These are phyloP conservation scores for Hydrocynus forskahlii DNA, from an alignment of 2,797 vertebrate species.

Conservation along the genomic window DNA sequence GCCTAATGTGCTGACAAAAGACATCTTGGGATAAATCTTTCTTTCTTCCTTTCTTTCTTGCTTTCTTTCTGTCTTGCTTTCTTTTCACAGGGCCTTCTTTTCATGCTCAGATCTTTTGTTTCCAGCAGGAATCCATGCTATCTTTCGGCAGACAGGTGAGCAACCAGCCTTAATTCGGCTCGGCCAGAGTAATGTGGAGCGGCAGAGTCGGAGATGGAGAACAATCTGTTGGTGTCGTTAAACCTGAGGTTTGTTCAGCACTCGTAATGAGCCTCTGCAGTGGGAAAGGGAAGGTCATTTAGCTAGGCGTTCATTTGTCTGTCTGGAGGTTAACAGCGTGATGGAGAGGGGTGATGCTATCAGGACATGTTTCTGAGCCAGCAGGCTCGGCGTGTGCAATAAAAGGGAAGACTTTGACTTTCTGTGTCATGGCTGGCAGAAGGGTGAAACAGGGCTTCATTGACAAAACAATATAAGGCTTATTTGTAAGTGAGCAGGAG, in stretches of 20 bases:
- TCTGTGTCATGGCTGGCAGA: neutral
- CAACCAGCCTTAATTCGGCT: neutral
- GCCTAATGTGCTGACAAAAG: slow-evolving; percentile 60
- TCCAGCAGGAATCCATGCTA: neutral
- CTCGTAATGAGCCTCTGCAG: slow-evolving; percentile 50
- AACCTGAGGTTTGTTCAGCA: slow-evolving; percentile 49
- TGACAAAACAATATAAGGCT: slow-evolving; percentile 7
- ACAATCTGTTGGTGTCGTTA: slow-evolving; percentile 45
- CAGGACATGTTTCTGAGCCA: slow-evolving; percentile 58
- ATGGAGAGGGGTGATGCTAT: slow-evolving; percentile 67
- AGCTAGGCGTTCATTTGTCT: slow-evolving; percentile 71
- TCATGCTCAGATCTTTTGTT: slow-evolving; percentile 6
- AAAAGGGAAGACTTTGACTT: slow-evolving; percentile 35
- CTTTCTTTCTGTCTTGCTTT: slow-evolving; percentile 4
- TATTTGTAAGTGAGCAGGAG: neutral
- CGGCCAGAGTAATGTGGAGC: slow-evolving; percentile 19
- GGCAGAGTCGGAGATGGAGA: slow-evolving; percentile 18
- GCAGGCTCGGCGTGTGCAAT: slow-evolving; percentile 1
- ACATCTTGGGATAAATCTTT: slow-evolving; percentile 1
- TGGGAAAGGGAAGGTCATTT: slow-evolving; percentile 61
- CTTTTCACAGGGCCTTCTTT: neutral
- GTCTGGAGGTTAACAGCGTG: slow-evolving; percentile 69
- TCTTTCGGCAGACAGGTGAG: slow-evolving; percentile 10
- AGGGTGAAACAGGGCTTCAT: neutral
- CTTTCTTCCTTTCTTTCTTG: slow-evolving; percentile 20